phyloP scores from a whole-genome alignment of 2,888 invertebrate genomes.

The Meloe dianella region DNA sequence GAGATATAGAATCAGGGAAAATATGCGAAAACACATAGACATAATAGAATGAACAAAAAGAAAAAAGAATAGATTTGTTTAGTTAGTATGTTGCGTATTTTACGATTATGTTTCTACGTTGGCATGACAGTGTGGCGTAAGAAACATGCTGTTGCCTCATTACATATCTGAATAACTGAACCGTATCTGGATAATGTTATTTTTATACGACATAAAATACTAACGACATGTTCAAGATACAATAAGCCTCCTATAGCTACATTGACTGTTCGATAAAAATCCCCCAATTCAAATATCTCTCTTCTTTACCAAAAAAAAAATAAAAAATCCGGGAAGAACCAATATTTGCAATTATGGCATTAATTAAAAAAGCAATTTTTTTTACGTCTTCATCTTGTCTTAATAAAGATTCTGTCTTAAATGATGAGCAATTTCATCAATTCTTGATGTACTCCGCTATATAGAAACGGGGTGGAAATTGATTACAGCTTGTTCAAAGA shows the following conservation, averaged over 20 bases:
- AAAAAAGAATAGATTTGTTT: no score
- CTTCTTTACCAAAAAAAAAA: background rate
- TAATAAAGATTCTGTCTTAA: background rate
- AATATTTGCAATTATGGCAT: constrained; percentile 8
- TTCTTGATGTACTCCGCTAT: background rate
- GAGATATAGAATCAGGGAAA: background rate
- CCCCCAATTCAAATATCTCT: background rate
- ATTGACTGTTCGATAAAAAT: background rate
- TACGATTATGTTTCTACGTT: constrained; percentile 49
- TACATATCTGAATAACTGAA: constrained; percentile 54
- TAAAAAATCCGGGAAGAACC: background rate
- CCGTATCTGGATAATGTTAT: constrained; percentile 53
- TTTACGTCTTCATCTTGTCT: background rate
- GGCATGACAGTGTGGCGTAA: constrained; percentile 35
- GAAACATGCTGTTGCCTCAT: constrained; percentile 53
- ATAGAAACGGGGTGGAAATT: background rate
- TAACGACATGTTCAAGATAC: constrained; percentile 52
- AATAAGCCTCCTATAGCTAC: constrained; percentile 41
- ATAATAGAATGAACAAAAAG: background rate
- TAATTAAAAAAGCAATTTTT: constrained; percentile 10
- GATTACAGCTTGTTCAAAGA: constrained; percentile 5
- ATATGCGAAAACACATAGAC: background rate
- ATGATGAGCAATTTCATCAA: constrained; percentile 6
- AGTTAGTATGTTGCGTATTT: constrained; percentile 33
- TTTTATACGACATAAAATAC: constrained; percentile 55